Evolutionary conservation across 2,888 invertebrate genomes (phyloP), one percentile per base, ranked within the genome.

Genomic region (Autographa pulchrina): DNA sequence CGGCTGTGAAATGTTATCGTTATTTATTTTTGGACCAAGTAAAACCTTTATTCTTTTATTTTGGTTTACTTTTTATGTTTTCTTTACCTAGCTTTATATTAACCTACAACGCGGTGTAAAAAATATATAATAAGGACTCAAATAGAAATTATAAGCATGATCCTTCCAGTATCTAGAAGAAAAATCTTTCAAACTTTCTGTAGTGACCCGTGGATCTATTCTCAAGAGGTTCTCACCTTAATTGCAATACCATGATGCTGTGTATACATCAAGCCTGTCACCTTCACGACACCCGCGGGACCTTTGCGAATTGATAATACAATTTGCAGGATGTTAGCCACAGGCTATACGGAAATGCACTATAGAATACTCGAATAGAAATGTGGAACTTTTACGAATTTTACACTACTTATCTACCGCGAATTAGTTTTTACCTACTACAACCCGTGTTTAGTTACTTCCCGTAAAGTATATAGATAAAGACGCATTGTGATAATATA

Each of bases 1-100:
- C 41, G 72, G 16, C n/a, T 76, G 62, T 54, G n/a, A 48, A 58
- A 65, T 63, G 43, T 38, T 76, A 79, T 54, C 69, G 58, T 67
- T 63, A 68, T 70, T 76, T 67, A 74, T 77, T 70, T 68, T 59
- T 69, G 14, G 62, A 14, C 11, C 16, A 14, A 38, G 54, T 48
- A n/a, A 56, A 56, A 25, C 54, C 20, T 25, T 56, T 20, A 13
- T 11, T 25, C 20, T 56, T 20, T 20, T 11, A 54, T 54, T 56
- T 56, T 56, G 11, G 20, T n/a, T n/a, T 2, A 48, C n/a, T n/a
- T 48, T 48, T n/a, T n/a, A 16, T 43, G 5, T 48, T n/a, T 48
- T 0, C 6, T 7, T 3, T 41, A 41, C 13, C 11, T 41, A 13
- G 13, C 13, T 41, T 41, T 41, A 13, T 13, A n/a, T n/a, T n/a